Percentiles rank a stretch among this genome's conserved stretches.
These are phyloP conservation scores for Tryphoninae sp. DNA, from an alignment of 2,888 invertebrate genomes.

Conservation along the genomic window DNA sequence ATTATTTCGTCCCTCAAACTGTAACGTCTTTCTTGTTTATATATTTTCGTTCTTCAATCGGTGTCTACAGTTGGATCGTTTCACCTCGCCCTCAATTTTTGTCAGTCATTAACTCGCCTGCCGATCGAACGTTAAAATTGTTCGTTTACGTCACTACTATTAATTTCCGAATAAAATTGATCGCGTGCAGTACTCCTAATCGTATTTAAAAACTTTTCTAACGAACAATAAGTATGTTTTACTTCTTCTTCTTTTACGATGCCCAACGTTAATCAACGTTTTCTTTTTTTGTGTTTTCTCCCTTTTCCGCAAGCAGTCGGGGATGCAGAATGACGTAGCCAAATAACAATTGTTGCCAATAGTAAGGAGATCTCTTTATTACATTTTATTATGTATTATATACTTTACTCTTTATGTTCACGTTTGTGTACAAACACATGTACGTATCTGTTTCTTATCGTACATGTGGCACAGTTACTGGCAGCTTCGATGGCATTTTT, in stretches of 20 bases:
- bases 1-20: constrained; percentile 65
- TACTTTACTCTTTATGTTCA: constrained; percentile 30
- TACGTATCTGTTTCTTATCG: constrained; percentile 13
- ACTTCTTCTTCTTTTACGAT: constrained; percentile 8
- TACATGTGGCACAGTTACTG: constrained; percentile 19
- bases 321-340: constrained; percentile 80
- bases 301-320: constrained; percentile 79
- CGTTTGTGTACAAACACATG: constrained; percentile 46
- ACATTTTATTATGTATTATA: constrained; percentile 66
- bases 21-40: constrained; percentile 60
- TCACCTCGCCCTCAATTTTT: neutral
- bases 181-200: neutral
- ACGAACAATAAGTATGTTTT: constrained; percentile 33
- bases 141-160: constrained; percentile 3
- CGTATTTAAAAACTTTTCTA: constrained; percentile 17
- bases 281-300: constrained; percentile 58
- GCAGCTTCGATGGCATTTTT: constrained; percentile 42
- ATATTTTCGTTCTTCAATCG: constrained; percentile 20
- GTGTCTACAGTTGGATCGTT: constrained; percentile 44
- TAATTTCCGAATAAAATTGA: neutral
- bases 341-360: constrained; percentile 80
- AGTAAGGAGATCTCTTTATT: constrained; percentile 77
- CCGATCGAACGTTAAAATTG: constrained; percentile 3
- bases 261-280: constrained; percentile 54
- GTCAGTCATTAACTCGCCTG: constrained; percentile 10